Conservation (phyloP, 2,888 invertebrate genomes). For the Macroteleia sp. region DNA sequence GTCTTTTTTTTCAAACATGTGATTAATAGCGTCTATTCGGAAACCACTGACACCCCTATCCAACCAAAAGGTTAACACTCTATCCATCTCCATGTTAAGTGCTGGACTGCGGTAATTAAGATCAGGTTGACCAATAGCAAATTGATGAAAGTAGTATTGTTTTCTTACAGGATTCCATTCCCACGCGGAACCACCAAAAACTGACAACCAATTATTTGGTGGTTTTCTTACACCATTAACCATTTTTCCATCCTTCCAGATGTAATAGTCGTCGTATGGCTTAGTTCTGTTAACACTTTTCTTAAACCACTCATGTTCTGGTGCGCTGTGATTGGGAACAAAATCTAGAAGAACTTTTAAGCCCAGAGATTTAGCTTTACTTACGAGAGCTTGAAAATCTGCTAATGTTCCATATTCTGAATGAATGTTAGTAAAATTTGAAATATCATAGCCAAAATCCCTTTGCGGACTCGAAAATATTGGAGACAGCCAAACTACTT, state of each 20-base stretch:
- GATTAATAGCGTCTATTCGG: conserved; percentile 85
- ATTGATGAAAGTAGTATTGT: conserved; percentile 88
- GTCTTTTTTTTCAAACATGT: conserved; percentile 78
- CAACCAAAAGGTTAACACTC: conserved; percentile 86
- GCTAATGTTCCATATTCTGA: conserved; percentile 86
- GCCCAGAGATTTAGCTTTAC: conserved; percentile 81
- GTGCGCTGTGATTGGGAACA: conserved; percentile 88
- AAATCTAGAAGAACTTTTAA: conserved; percentile 84
- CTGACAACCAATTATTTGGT: conserved; percentile 86
- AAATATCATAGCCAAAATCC: conserved; percentile 88
- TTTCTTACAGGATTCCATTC: conserved; percentile 85
- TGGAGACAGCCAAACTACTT: conserved; percentile 89
- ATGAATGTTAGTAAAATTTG: conserved; percentile 86
- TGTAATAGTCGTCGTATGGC: conserved; percentile 89
- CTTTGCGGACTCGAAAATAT: conserved; percentile 88
- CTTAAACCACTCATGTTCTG: conserved; percentile 92
- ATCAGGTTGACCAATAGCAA: conserved; percentile 87
- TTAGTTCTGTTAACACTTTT: conserved; percentile 87
- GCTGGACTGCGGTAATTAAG: conserved; percentile 86
- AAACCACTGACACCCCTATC: conserved; percentile 87
- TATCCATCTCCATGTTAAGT: conserved; percentile 85
- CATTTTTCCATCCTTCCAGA: conserved; percentile 88
- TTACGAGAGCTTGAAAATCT: conserved; percentile 85
- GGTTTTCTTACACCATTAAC: conserved; percentile 76
- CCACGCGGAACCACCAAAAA: conserved; percentile 87